phyloP scores from a whole-genome alignment of 2,888 invertebrate species.

The Leistus spinibarbis region DNA sequence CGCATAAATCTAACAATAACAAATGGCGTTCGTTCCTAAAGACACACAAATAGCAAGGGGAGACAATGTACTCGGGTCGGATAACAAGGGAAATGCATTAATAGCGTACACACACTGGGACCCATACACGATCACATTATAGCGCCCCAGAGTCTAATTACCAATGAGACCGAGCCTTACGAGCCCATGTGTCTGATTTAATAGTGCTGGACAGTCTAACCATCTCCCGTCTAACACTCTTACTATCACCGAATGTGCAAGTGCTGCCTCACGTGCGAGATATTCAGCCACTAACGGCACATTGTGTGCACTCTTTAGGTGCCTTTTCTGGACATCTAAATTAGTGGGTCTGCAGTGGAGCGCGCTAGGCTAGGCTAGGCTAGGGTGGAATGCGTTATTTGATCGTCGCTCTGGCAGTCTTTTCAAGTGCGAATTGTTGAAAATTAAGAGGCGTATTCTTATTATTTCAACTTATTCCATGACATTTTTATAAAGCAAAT shows the following conservation, averaged over 20 bases:
- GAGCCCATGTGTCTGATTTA: conserved; percentile 23
- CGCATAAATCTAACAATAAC: not conserved
- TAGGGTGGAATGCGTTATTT: not conserved
- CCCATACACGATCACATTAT: conserved; percentile 18
- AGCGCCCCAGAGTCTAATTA: conserved; percentile 36
- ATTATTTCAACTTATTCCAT: too few relatives aligned
- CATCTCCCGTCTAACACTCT: not conserved
- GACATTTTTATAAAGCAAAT: too few relatives aligned
- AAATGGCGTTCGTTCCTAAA: not conserved
- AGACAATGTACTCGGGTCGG: not conserved
- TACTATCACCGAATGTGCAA: not conserved
- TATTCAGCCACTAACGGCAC: not conserved
- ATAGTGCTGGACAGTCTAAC: conserved; percentile 12
- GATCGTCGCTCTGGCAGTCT: not conserved
- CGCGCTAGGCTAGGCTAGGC: not conserved
- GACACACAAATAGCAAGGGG: not conserved
- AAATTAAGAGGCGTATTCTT: not conserved
- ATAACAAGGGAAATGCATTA: conserved; percentile 37
- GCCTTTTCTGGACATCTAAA: conserved; percentile 23
- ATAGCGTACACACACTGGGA: conserved; percentile 21
- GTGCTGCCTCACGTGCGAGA: not conserved
- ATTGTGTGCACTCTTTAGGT: conserved; percentile 7
- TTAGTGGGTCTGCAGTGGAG: conserved; percentile 1
- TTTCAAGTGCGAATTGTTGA: not conserved
- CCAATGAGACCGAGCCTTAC: conserved; percentile 18